Base-by-base conservation (phyloP, 2,797 vertebrate species). In the Rachycentron canadum region DNA sequence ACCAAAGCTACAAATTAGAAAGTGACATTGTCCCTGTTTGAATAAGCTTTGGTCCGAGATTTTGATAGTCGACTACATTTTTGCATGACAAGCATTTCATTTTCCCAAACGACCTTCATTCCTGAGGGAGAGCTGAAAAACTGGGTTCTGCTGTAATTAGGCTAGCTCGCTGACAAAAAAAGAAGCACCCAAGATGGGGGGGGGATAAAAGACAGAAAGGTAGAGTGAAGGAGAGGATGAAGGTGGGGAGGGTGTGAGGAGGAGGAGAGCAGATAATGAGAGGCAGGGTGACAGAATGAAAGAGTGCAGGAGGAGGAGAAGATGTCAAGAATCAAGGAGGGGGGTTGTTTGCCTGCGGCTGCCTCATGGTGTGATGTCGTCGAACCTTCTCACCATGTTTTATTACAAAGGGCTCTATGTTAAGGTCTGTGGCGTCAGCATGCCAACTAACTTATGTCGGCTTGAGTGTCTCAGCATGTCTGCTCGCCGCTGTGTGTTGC, bases 241-340 rank as follows among this genome's bases (percentile, higher is more conserved):
- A 85, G 79, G 77, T 86, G 62, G 60, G 40, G 80, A 75, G 67
- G 73, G 59, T 78, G 78, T 69, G 81, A 77, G 62, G 77, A 82
- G 68, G 75, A 73, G 56, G 81, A 83, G 65, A 74, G 76, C 50
- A 78, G 87, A 87, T 90, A 90, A 92, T 91, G 90, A 91, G 88
- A 88, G 75, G 75, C 83, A 89, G 76, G 82, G 82, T 76, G 89
- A 90, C 81, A 86, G 84, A 83, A 90, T 89, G 88, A 93, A 87
- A 88, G 84, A 86, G 81, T 87, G 85, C 86, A 78, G 25, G 69
- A 90, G 85, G 84, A 88, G 77, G 88, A 88, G 80, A 86, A 81
- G 77, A 68, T 89, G 90, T 90, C 79, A 82, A 76, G 90, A 88
- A 89, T 88, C 83, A 81, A 78, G 72, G 69, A 45, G 43, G 83